Evolutionary conservation across 2,888 invertebrate species (phyloP), one percentile per base, ranked within the genome.

Genomic region (Stegana nigrithorax): DNA sequence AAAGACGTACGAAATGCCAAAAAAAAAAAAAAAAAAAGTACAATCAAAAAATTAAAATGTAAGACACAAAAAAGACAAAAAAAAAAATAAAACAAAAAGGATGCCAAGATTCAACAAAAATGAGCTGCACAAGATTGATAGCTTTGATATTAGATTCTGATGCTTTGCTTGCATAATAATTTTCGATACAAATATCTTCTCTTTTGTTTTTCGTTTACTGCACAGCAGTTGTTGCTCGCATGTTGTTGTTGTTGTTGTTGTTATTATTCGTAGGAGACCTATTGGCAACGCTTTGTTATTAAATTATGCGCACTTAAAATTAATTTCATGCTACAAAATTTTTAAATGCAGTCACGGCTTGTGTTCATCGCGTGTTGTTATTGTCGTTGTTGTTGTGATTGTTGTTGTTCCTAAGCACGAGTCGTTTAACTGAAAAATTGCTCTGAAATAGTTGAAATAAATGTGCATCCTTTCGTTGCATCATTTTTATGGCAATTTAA

Each of bases 401-500:
- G n/a, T n/a, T n/a, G n/a, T n/a, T n/a, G n/a, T n/a, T n/a, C n/a
- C n/a, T n/a, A n/a, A n/a, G n/a, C n/a, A n/a, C n/a, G n/a, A 32
- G 14, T 39, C 5, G 39, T 2, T 39, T 6, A n/a, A 39, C 36
- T n/a, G n/a, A n/a, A n/a, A 39, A 39, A 39, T 29, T 8, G 39
- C 14, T 10, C 14, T 39, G 10, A n/a, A 39, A 39, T 36, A n/a
- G n/a, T 12, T 26, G 21, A 26, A 26, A 51, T 17, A 64, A 70
- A 70, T 66, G 60, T n/a, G 59, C 61, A 67, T 64, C 51, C 67
- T 72, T 64, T 62, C 75, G 77, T 75, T 66, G 64, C 66, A 53
- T 70, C 78, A 75, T 75, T 78, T 75, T 73, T 75, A 72, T 67
- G 73, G 70, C 75, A 75, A 75, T 75, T 80, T 80, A 80, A 75